Evolutionary conservation across 2,113 vertebrate genomes (phyloP).

Genomic region (Prionailurus viverrinus): DNA sequence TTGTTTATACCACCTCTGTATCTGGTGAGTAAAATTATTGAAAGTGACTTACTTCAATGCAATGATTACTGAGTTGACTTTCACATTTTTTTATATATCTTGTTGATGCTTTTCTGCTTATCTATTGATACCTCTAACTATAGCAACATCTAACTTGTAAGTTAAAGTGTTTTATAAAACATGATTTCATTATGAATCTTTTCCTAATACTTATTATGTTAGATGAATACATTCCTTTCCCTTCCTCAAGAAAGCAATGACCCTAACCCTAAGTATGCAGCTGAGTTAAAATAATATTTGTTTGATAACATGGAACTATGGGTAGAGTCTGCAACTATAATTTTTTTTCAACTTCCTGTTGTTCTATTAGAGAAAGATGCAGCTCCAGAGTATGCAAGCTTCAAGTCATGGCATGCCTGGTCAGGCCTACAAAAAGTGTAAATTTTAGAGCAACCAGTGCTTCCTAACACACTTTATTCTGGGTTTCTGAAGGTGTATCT

Average conservation of each 20-base stretch:
- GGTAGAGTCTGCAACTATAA: slow-evolving; percentile 27
- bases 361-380: neutral
- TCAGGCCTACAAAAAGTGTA: neutral
- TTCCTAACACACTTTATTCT: neutral
- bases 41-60: neutral
- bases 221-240: neutral
- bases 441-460: neutral
- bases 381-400: slow-evolving; percentile 45
- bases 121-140: neutral
- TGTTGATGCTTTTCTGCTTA: neutral
- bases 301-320: neutral
- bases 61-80: neutral
- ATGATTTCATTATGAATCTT: neutral
- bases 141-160: neutral
- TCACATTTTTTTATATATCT: neutral
- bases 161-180: neutral
- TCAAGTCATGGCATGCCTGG: neutral
- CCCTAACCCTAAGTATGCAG: neutral
- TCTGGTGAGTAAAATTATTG: slow-evolving; percentile 50
- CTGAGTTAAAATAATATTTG: neutral
- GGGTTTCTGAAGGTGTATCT: slow-evolving; percentile 68
- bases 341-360: neutral
- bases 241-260: neutral
- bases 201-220: neutral
- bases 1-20: slow-evolving; percentile 66